phyloP scores from a whole-genome alignment of 2,113 vertebrate genomes.

The Callionymus lyra region DNA sequence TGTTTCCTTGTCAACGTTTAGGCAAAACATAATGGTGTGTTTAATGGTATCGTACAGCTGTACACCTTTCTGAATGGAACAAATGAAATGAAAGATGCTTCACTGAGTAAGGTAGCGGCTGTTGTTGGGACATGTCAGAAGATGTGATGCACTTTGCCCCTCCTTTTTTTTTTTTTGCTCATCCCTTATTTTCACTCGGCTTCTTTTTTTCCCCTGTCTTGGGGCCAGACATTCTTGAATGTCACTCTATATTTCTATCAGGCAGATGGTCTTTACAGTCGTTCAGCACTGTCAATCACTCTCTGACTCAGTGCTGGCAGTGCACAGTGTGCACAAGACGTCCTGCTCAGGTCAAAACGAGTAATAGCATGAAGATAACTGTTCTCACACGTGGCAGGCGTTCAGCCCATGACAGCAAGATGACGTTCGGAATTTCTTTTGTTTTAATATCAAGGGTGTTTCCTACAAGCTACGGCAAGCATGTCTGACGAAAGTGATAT shows the following conservation, averaged over 20 bases:
- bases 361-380: too few species aligned
- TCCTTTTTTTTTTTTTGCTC: slow-evolving; percentile 16
- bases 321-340: background rate
- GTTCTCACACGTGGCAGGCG: too few species aligned
- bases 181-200: slow-evolving; percentile 25
- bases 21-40: too few species aligned
- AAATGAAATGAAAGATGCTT: slow-evolving; percentile 17
- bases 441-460: too few species aligned
- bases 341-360: too few species aligned
- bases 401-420: too few species aligned
- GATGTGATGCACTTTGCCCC: slow-evolving; percentile 28
- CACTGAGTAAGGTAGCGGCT: slow-evolving; percentile 33
- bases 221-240: slow-evolving; percentile 42
- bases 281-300: slow-evolving; percentile 13
- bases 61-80: too few species aligned
- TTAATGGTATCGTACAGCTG: too few species aligned
- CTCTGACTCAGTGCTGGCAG: slow-evolving; percentile 1
- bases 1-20: too few species aligned
- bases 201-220: slow-evolving; percentile 32
- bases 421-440: too few species aligned
- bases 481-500: too few species aligned
- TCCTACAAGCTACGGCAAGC: too few species aligned
- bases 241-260: slow-evolving; percentile 25
- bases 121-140: slow-evolving; percentile 44
- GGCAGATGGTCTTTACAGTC: slow-evolving; percentile 7